phyloP scores from a whole-genome alignment of 1,140 invertebrate species.

The Amphibalanus amphitrite region DNA sequence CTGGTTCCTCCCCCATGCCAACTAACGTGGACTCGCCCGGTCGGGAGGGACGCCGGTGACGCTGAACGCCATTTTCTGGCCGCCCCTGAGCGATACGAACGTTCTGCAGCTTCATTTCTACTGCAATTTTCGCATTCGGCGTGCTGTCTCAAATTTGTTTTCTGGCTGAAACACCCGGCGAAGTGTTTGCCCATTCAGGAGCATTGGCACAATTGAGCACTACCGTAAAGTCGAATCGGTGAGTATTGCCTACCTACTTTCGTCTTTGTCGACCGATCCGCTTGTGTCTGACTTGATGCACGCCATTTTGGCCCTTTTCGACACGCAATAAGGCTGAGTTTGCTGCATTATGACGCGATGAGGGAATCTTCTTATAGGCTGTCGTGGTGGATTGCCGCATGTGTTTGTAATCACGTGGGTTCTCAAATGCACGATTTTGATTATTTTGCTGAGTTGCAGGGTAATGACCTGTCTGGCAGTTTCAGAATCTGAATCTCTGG shows the following conservation, averaged over 20 bases:
- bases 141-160: background rate
- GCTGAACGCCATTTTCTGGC: background rate
- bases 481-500: too few species aligned
- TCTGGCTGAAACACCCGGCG: too few species aligned
- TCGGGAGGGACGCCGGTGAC: background rate
- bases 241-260: background rate
- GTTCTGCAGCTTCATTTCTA: background rate
- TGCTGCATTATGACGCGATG: background rate
- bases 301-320: constrained; percentile 17
- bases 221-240: background rate
- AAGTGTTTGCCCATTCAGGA: background rate
- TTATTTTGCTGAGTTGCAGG: too few species aligned
- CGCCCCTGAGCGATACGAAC: background rate
- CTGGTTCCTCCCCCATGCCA: background rate
- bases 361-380: too few species aligned
- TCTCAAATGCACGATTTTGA: too few species aligned
- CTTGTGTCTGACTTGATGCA: constrained; percentile 7
- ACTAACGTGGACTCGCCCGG: background rate
- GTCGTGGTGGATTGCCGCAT: too few species aligned
- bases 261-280: constrained; percentile 9
- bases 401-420: too few species aligned
- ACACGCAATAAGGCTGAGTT: constrained; percentile 13
- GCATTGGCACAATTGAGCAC: background rate
- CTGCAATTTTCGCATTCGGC: background rate
- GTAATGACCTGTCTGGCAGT: too few species aligned